These are phyloP conservation scores for Alviniconcha marisindica DNA, from an alignment of 1,140 invertebrate species.

Conservation along the genomic window DNA sequence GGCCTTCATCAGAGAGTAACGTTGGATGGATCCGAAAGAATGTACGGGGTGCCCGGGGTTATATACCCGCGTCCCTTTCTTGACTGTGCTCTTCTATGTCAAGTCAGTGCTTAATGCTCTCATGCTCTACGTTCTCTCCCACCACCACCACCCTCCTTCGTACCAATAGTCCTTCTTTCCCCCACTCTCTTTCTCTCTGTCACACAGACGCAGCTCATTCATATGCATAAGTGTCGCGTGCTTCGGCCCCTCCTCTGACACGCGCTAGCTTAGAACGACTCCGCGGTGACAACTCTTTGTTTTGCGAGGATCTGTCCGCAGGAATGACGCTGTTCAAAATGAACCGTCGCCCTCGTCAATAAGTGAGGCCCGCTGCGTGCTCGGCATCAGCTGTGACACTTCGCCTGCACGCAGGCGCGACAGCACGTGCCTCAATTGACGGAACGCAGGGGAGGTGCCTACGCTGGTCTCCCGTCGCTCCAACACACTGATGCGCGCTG, in stretches of 20 bases:
- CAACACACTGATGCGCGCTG: slow-evolving; percentile 33
- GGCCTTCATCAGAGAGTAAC: not conserved
- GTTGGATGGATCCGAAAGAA: slow-evolving; percentile 37
- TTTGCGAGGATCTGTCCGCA: not conserved
- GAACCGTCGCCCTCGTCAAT: not conserved
- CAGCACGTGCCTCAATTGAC: slow-evolving; percentile 22
- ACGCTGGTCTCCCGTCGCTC: slow-evolving; percentile 24
- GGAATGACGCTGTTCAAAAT: slow-evolving; percentile 10
- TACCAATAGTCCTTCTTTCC: slow-evolving; percentile 12
- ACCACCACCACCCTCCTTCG: not conserved
- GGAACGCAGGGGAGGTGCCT: slow-evolving; percentile 29
- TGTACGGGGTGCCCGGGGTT: slow-evolving; percentile 9
- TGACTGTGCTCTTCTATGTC: not conserved
- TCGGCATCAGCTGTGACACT: not conserved
- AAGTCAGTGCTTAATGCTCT: slow-evolving; percentile 11
- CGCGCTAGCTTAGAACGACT: not conserved
- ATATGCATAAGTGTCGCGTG: slow-evolving; percentile 43
- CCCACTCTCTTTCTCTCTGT: not conserved
- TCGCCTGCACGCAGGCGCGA: not conserved
- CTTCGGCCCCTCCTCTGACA: slow-evolving; percentile 37
- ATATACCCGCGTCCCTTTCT: slow-evolving; percentile 27
- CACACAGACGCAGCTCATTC: slow-evolving; percentile 30
- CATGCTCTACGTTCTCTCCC: not conserved
- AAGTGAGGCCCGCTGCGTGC: not conserved
- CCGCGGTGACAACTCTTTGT: slow-evolving; percentile 30